phyloP scores from a whole-genome alignment of 2,113 vertebrate species.

The Xiphophorus couchianus region DNA sequence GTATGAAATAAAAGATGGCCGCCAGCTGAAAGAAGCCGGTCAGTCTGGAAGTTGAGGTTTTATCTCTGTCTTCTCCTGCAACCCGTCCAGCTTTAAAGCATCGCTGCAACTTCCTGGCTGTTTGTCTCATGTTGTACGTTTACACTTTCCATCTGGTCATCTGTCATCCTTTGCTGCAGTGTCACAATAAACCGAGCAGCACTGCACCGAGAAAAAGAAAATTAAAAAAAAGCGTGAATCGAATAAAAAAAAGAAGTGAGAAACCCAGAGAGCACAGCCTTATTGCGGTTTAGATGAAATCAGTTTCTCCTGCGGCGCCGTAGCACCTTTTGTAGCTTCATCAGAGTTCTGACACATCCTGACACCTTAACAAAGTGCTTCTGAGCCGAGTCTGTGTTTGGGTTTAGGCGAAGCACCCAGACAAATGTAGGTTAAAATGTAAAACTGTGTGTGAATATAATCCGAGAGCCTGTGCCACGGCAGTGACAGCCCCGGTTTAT shows the following conservation, averaged over 20 bases:
- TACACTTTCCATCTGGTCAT: background rate
- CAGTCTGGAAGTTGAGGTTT: background rate
- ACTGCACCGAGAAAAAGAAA: background rate
- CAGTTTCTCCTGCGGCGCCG: too few species aligned
- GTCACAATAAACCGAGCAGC: background rate
- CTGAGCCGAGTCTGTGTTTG: too few species aligned
- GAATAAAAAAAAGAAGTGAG: background rate
- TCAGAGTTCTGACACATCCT: background rate
- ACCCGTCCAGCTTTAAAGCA: background rate
- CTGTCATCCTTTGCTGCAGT: background rate
- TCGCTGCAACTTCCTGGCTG: background rate
- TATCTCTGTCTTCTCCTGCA: conserved; percentile 1
- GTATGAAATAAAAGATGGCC: background rate
- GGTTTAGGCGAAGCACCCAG: too few species aligned
- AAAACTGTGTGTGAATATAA: background rate
- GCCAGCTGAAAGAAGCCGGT: background rate
- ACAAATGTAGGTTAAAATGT: background rate
- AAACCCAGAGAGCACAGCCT: background rate
- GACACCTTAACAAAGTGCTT: background rate
- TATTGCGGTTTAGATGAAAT: background rate
- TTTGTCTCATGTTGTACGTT: background rate
- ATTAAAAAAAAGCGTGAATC: background rate
- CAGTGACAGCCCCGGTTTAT: background rate
- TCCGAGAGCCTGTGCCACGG: background rate
- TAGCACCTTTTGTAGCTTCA: background rate